Percentiles rank a stretch among this genome's conserved stretches.
Evolutionary conservation across 23 tunicate genomes (phyloP).

Genomic region (Phallusia fumigata): DNA sequence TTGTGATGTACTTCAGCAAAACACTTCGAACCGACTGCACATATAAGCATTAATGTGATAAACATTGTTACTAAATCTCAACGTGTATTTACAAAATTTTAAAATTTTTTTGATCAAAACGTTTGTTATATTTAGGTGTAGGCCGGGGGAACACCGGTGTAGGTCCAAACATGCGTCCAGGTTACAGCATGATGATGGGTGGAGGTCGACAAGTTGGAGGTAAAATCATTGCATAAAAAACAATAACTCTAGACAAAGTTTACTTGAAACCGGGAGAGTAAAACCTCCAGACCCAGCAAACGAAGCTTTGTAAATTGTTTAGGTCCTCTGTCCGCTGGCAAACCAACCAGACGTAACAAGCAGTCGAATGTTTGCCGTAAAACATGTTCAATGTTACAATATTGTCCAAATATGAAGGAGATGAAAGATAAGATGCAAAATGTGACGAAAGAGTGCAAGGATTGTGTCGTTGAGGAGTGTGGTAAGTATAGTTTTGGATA

Average conservation of each 20-base stretch:
- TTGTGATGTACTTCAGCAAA: too few species aligned
- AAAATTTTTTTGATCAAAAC: too few species aligned
- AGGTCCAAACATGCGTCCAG: not conserved
- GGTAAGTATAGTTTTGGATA: conserved; percentile 18
- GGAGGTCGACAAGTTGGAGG: too few species aligned
- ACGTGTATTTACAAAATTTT: too few species aligned
- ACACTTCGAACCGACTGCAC: too few species aligned
- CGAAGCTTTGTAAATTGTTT: too few species aligned
- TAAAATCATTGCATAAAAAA: not conserved
- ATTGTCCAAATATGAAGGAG: conserved; percentile 32
- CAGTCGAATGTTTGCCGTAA: not conserved
- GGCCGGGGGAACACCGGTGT: too few species aligned
- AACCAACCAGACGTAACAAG: not conserved
- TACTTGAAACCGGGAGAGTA: not conserved
- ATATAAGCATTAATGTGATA: too few species aligned
- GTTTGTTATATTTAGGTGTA: too few species aligned
- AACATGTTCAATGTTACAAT: not conserved
- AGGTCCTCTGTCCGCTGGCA: too few species aligned
- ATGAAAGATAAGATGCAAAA: not conserved
- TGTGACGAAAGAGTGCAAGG: conserved; percentile 17
- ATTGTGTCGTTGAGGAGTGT: conserved; percentile 33
- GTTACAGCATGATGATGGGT: not conserved
- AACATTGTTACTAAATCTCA: too few species aligned
- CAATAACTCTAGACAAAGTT: not conserved
- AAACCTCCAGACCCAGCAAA: not conserved